Conservation (phyloP, 1,140 invertebrate genomes). For the Sarcophaga peregrina region DNA sequence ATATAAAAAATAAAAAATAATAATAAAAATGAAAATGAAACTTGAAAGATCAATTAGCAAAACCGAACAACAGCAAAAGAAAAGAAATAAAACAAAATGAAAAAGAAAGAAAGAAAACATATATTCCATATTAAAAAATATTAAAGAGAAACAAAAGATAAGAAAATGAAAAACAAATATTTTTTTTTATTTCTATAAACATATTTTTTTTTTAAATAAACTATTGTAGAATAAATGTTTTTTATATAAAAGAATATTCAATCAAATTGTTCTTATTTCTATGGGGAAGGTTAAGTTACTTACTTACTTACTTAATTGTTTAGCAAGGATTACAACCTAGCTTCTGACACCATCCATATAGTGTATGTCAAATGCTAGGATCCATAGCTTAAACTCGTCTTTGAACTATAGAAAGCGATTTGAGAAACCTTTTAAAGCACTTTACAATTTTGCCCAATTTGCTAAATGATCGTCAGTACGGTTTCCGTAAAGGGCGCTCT, state of each 20-base stretch:
- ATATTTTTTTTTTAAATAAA: slow-evolving; percentile 45
- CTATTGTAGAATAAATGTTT: slow-evolving; percentile 46
- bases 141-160: not conserved
- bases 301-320: too few species aligned
- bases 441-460: too few species aligned
- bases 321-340: too few species aligned
- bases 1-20: not conserved
- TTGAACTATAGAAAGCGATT: too few species aligned
- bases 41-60: slow-evolving; percentile 14
- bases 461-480: too few species aligned
- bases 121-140: not conserved
- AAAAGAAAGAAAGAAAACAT: slow-evolving; percentile 16
- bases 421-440: too few species aligned
- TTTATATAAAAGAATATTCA: slow-evolving; percentile 2
- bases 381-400: too few species aligned
- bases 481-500: too few species aligned
- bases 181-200: slow-evolving; percentile 42
- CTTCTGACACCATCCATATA: too few species aligned
- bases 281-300: too few species aligned
- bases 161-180: slow-evolving; percentile 30
- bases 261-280: slow-evolving; percentile 10
- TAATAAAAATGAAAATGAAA: slow-evolving; percentile 4
- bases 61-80: not conserved
- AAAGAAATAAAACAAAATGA: not conserved
- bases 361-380: too few species aligned